Evolutionary conservation across 2,888 invertebrate genomes (phyloP), one percentile per base, ranked within the genome.

Genomic region (Nemurella pictetii): DNA sequence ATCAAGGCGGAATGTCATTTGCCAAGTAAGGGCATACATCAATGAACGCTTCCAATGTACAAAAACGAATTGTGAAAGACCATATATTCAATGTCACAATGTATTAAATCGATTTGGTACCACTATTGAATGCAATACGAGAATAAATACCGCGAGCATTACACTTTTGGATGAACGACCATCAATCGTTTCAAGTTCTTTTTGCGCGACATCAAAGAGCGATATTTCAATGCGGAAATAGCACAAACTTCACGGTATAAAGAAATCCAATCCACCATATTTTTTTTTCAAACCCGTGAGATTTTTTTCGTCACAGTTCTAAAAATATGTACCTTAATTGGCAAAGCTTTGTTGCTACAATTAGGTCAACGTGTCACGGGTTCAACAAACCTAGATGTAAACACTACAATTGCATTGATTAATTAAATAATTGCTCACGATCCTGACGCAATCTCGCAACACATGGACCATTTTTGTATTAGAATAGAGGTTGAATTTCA

Each of bases 261-360:
- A 32, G 32, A 9, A 32, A 32, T 9, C 4, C 32, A 3, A 32
- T 32, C 9, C 9, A 32, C 9, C 4, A 32, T 32, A 5, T 32
- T 32, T 9, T 32, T 32, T 5, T 32, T 32, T 32, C n/a, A n/a
- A 32, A 5, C 4, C 9, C 32, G 9, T 32, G 32, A 32, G 32
- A 32, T 32, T 32, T 5, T 20, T 55, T 55, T 55, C 55, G 20
- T 55, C 55, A 20, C 55, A 15, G 55, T 5, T 26, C 75, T n/a
- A 75, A 75, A 75, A 75, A 75, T 75, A 75, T n/a, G n/a, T 26
- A 75, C 75, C 75, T 75, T 75, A 75, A 75, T 75, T 75, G 75
- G 75, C 75, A 28, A 27, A 20, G 75, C 75, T 27, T 75, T 75
- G 75, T 75, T 75, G 7, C 7, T n/a, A 28, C 5, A 75, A 75